Conservation (phyloP, 2,113 vertebrate species). For the Oryzias curvinotus region DNA sequence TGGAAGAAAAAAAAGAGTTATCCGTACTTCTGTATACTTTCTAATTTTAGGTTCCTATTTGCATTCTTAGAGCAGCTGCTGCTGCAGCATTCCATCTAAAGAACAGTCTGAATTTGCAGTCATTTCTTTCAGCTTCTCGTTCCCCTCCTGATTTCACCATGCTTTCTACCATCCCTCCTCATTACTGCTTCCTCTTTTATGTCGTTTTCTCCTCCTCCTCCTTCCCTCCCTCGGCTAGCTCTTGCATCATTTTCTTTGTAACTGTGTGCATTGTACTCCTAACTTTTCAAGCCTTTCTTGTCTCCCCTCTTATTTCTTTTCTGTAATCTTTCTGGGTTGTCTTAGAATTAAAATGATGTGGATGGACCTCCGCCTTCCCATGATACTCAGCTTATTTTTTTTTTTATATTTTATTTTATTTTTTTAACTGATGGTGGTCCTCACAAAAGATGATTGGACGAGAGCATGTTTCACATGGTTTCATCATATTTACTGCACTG, state of each 20-base stretch:
- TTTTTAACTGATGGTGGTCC: constrained; percentile 18
- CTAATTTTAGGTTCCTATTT: no score
- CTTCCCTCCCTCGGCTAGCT: not conserved
- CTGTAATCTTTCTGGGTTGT: constrained; percentile 36
- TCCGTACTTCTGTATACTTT: no score
- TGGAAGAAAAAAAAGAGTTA: no score
- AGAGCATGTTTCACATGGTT: constrained; percentile 39
- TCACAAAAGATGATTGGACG: constrained; percentile 12
- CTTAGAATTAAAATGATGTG: constrained; percentile 16
- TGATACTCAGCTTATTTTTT: not conserved
- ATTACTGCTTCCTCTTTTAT: constrained; percentile 12
- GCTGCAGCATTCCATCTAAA: no score
- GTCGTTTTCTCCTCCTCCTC: not conserved
- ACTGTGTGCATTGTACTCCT: constrained; percentile 15
- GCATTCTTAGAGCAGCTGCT: no score
- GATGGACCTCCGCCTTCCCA: constrained; percentile 8
- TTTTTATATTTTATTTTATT: not conserved
- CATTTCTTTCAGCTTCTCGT: constrained; percentile 6
- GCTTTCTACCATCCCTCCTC: constrained; percentile 3
- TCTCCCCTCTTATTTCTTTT: constrained; percentile 25
- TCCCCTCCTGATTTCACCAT: constrained; percentile 12
- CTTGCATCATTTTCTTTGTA: constrained; percentile 41
- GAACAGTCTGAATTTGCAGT: no score
- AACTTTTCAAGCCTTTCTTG: constrained; percentile 31
- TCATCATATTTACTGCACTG: constrained; percentile 30